A percentile compares a stretch with the other conserved stretches of the same genome.
These are phyloP conservation scores for Caenorhabditis angaria DNA, from an alignment of 2,888 invertebrate genomes.

Conservation along the genomic window DNA sequence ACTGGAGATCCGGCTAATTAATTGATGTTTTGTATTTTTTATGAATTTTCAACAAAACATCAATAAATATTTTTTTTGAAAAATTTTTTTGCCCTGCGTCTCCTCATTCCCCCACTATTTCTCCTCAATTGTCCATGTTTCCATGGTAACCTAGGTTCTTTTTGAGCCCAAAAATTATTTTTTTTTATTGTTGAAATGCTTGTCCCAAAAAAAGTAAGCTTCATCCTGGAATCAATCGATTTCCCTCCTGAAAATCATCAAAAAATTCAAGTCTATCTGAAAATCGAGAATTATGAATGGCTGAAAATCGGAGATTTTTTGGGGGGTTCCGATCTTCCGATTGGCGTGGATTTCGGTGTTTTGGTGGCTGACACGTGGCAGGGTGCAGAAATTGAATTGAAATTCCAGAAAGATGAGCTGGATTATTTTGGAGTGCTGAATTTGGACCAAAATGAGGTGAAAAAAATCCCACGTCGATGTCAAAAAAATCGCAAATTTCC, in stretches of 20 bases:
- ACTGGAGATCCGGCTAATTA: conserved; percentile 38
- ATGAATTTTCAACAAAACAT: too few relatives aligned
- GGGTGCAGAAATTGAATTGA: conserved; percentile 28
- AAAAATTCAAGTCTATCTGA: conserved; percentile 25
- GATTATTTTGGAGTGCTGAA: conserved; percentile 22
- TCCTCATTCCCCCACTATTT: too few relatives aligned
- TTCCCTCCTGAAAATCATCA: conserved; percentile 23
- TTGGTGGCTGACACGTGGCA: conserved; percentile 20
- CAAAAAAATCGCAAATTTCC: background rate
- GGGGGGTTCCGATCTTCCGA: conserved; percentile 26
- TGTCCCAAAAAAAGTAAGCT: background rate
- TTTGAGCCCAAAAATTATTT: too few relatives aligned
- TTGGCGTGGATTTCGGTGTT: conserved; percentile 20
- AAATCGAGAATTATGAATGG: conserved; percentile 27
- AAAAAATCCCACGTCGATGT: background rate
- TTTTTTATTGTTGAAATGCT: too few relatives aligned
- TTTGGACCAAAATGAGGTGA: background rate
- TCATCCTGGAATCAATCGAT: conserved; percentile 1
- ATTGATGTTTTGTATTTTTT: background rate
- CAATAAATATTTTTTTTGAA: too few relatives aligned
- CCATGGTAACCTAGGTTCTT: too few relatives aligned
- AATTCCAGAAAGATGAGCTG: conserved; percentile 15
- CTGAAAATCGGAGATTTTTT: conserved; percentile 15
- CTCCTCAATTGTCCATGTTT: too few relatives aligned
- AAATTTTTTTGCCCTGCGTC: too few relatives aligned